A percentile compares a stretch with the other conserved stretches of the same genome.
These are phyloP conservation scores for Oncorhynchus gorbuscha DNA, from an alignment of 2,113 vertebrate genomes.

Conservation along the genomic window DNA sequence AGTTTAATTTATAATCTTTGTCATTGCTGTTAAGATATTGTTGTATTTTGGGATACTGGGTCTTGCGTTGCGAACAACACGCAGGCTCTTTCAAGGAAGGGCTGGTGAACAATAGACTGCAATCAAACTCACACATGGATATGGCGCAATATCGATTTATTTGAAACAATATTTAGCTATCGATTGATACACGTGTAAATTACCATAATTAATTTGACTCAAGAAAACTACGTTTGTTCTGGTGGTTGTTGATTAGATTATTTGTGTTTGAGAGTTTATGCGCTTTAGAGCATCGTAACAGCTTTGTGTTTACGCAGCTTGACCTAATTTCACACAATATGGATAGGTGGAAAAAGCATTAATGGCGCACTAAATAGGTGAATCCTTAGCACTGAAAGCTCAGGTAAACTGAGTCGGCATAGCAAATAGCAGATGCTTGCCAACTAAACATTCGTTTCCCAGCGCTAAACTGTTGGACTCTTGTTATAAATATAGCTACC, in stretches of 20 bases:
- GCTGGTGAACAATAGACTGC: not conserved
- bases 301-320: not conserved
- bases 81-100: not conserved
- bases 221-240: not conserved
- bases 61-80: slow-evolving; percentile 21
- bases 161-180: not conserved
- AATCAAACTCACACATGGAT: not conserved
- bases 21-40: not conserved
- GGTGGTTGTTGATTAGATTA: not conserved
- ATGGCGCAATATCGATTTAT: not conserved
- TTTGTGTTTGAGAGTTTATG: not conserved
- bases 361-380: not conserved
- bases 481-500: no score
- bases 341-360: not conserved
- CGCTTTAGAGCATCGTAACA: not conserved
- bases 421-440: not conserved
- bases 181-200: not conserved
- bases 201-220: not conserved
- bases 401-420: not conserved
- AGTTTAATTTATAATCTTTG: rapidly evolving
- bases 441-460: not conserved
- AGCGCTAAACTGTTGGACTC: no score
- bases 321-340: not conserved
- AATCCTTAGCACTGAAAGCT: not conserved
- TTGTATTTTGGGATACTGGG: slow-evolving; percentile 24